Evolutionary conservation across 2,888 invertebrate genomes (phyloP).

Genomic region (Troilus luridus): DNA sequence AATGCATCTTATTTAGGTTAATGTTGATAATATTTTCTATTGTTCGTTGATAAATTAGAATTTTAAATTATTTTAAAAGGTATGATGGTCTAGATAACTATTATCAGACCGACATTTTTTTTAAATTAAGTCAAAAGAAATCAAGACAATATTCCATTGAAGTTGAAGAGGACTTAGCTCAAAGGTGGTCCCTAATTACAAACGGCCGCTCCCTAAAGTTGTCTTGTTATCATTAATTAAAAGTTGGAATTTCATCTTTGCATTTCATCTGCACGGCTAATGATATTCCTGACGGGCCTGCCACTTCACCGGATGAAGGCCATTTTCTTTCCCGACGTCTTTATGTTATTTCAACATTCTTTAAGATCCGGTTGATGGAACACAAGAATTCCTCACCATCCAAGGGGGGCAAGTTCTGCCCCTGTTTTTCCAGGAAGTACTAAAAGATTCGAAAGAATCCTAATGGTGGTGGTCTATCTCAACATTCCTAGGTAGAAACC

Average conservation of each 20-base stretch:
- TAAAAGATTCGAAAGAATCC: too few species aligned
- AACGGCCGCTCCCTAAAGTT: constrained; percentile 6
- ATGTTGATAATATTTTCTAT: too few species aligned
- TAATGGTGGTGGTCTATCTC: too few species aligned
- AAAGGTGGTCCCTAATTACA: constrained; percentile 29
- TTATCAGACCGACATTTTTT: neutral
- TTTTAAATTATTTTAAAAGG: neutral
- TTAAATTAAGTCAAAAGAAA: neutral
- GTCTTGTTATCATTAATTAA: constrained; percentile 30
- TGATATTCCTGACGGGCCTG: neutral
- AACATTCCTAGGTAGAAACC: too few species aligned
- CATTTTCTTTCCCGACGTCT: neutral
- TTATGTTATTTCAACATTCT: neutral
- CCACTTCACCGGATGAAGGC: neutral
- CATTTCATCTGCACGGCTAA: constrained; percentile 5
- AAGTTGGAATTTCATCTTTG: neutral
- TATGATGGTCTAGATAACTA: neutral
- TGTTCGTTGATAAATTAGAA: too few species aligned
- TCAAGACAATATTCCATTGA: constrained; percentile 17
- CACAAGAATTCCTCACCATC: neutral
- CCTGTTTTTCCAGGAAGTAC: too few species aligned
- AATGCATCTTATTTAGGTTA: too few species aligned
- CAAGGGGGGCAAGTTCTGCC: neutral
- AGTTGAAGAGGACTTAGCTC: neutral
- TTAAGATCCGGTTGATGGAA: neutral